phyloP scores from a whole-genome alignment of 2,113 vertebrate species.

The Pomatostomus ruficeps region DNA sequence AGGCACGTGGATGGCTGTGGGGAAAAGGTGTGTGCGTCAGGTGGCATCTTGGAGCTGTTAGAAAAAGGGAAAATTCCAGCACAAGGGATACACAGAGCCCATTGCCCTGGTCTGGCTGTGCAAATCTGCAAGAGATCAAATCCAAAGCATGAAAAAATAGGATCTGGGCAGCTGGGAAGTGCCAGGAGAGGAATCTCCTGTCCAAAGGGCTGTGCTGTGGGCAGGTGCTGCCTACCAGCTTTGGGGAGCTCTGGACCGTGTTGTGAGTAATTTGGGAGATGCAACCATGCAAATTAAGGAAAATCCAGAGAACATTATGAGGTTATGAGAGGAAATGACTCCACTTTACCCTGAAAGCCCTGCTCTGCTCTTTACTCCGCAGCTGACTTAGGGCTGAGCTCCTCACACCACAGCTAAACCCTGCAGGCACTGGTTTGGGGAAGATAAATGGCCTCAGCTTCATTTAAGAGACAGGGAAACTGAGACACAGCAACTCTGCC shows the following conservation, averaged over 20 bases:
- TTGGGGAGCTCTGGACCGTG: background rate
- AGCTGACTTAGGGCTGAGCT: background rate
- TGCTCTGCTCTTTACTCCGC: background rate
- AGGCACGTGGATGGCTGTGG: background rate
- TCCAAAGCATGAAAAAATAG: background rate
- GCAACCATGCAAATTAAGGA: background rate
- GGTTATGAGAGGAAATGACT: background rate
- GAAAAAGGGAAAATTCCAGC: background rate
- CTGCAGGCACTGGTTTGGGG: background rate
- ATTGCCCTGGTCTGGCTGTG: background rate
- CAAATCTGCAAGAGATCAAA: background rate
- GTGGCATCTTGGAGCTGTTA: background rate
- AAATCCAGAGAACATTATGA: background rate
- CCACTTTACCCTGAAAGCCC: background rate
- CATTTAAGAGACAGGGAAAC: background rate
- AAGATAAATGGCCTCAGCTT: background rate
- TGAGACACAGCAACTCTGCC: background rate
- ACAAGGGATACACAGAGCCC: background rate
- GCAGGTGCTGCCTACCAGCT: background rate
- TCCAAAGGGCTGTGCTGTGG: background rate
- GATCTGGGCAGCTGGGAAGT: background rate
- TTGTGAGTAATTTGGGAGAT: background rate
- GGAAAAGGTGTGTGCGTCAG: background rate
- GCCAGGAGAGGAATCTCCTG: background rate
- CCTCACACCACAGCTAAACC: background rate